A percentile compares a stretch with the other conserved stretches of the same genome.
These are phyloP conservation scores for Formica exsecta DNA, from an alignment of 1,140 invertebrate genomes.

Conservation along the genomic window DNA sequence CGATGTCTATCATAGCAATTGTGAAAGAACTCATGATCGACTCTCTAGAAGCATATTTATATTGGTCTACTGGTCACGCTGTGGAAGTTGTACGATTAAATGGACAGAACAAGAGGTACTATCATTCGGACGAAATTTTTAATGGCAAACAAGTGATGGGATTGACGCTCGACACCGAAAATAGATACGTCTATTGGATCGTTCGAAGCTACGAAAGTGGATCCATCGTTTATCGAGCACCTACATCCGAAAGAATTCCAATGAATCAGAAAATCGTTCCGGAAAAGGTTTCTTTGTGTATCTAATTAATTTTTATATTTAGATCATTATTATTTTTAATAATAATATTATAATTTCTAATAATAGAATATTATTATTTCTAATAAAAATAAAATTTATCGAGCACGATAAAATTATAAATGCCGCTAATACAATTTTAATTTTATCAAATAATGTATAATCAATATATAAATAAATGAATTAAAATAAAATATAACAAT, in stretches of 20 bases:
- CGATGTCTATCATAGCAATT: slow-evolving; percentile 91
- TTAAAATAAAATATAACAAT: neutral
- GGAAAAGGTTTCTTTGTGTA: slow-evolving; percentile 78
- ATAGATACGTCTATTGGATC: slow-evolving; percentile 92
- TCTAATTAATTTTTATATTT: slow-evolving; percentile 28
- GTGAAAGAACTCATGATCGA: slow-evolving; percentile 94
- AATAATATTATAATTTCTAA: neutral
- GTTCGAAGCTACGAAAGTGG: slow-evolving; percentile 90
- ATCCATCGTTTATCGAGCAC: slow-evolving; percentile 90
- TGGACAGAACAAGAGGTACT: slow-evolving; percentile 91
- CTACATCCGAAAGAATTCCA: slow-evolving; percentile 87
- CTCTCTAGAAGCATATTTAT: slow-evolving; percentile 92
- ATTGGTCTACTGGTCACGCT: slow-evolving; percentile 95
- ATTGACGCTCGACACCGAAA: slow-evolving; percentile 92
- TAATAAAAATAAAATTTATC: neutral
- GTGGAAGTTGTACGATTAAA: slow-evolving; percentile 93
- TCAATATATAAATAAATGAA: neutral
- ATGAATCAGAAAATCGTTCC: slow-evolving; percentile 82
- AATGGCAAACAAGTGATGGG: slow-evolving; percentile 94
- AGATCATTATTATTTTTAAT: neutral
- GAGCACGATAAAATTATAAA: neutral
- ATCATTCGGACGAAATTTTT: slow-evolving; percentile 92
- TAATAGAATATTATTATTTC: neutral
- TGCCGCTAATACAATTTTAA: neutral
- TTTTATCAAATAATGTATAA: neutral